These are phyloP conservation scores for rat (Rattus norvegicus) DNA, from an alignment of 2,113 vertebrate genomes.

Conservation along the genomic window DNA sequence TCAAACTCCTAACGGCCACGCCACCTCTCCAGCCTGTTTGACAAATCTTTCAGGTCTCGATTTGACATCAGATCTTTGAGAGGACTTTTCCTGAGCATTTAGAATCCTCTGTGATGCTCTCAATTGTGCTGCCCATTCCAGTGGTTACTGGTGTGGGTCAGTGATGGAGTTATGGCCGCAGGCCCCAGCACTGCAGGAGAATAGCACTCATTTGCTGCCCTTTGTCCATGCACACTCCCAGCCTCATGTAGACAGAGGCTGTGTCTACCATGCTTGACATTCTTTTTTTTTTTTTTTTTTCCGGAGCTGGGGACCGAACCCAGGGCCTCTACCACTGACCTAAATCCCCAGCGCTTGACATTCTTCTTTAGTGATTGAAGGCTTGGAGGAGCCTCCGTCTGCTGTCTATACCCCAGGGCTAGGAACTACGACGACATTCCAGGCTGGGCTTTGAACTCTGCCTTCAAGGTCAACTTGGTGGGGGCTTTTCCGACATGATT, in stretches of 20 bases:
- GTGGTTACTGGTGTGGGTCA: too few species aligned
- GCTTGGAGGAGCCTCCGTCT: neutral
- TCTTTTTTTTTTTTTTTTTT: too few species aligned
- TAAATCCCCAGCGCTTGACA: too few species aligned
- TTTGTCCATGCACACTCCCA: neutral
- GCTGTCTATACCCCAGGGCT: neutral
- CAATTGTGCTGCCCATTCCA: neutral
- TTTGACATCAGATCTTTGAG: neutral
- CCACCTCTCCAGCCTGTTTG: neutral
- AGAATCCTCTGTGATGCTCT: neutral
- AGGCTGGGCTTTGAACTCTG: neutral
- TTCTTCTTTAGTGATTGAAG: neutral
- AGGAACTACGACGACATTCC: neutral
- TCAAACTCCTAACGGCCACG: neutral
- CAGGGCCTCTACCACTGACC: too few species aligned
- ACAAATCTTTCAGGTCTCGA: neutral
- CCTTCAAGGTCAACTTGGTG: neutral
- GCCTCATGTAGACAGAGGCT: neutral
- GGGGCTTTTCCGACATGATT: neutral
- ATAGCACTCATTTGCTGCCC: neutral
- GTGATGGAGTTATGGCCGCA: fast-evolving
- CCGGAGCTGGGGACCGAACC: too few species aligned
- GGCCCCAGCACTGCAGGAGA: neutral
- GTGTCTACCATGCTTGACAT: neutral
- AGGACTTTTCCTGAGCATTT: constrained; percentile 3